Base-by-base conservation (phyloP, 1,140 invertebrate genomes). In the Heliconius congener region DNA sequence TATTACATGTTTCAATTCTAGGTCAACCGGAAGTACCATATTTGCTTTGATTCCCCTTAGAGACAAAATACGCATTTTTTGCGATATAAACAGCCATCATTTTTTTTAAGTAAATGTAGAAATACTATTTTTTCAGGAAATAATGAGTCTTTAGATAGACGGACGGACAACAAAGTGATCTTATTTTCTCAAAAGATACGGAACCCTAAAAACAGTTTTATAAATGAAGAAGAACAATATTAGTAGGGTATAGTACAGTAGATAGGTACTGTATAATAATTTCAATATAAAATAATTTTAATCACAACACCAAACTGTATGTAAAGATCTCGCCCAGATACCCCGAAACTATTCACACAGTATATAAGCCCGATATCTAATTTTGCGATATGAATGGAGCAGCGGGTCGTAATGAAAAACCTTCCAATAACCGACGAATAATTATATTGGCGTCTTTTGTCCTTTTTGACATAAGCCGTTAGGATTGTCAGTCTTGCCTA, bases 291-390 rank as follows among this genome's bases (percentile, higher is more conserved):
- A 60, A 60, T 23, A 60, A 60, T 60, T 60, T 60, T 60, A 60
- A 60, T 60, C 8, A 23, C 55, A 60, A 27, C 19, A 3, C 2
- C 55, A n/a, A 60, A 60, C 9, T 23, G 23, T 23, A 19, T 2
- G n/a, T 60, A 19, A 23, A 60, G 55, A 60, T 60, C 8, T 23
- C n/a, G n/a, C 55, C 55, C 55, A 60, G 55, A 60, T 23, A 23
- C 19, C 55, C 55, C 55, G 0, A 60, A 60, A 60, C 55, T 78
- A 78, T 79, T 79, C 78, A 60, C 78, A 76, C 66, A 74, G 42
- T 46, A 71, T 72, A 79, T 76, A 75, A 79, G n/a, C 34, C 77
- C 78, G 78, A 76, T 76, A 79, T 79, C 78, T 79, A 79, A 79
- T 79, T 79, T 79, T 72, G 73, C 73, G 13, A 76, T 79, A 79